Conservation (phyloP, 2,113 vertebrate species). For the Elgaria multicarinata region DNA sequence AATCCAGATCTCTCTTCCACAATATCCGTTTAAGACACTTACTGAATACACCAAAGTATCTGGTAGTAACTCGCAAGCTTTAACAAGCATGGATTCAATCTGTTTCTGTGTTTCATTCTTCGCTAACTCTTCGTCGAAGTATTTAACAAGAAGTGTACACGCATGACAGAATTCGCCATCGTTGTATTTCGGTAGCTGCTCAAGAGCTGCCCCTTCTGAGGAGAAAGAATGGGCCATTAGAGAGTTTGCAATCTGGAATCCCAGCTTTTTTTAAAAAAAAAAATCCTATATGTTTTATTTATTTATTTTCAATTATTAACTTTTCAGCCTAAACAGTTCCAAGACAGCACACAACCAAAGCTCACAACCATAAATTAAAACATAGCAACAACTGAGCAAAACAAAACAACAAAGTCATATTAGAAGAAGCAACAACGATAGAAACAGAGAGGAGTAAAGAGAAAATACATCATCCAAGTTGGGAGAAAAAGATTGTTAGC, state of each 20-base stretch:
- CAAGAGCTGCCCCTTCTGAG: conserved; percentile 22
- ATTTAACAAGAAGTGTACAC: conserved; percentile 86
- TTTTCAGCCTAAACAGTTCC: not conserved
- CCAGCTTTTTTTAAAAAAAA: not conserved
- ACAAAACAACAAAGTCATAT: not conserved
- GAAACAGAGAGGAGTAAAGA: not conserved
- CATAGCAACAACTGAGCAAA: not conserved
- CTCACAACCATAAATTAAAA: not conserved
- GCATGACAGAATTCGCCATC: conserved; percentile 83
- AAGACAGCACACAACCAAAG: not conserved
- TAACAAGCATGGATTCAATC: conserved; percentile 85
- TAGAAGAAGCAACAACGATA: not conserved
- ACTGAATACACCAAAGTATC: conserved; percentile 52
- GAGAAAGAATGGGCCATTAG: not conserved
- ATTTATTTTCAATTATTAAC: not conserved
- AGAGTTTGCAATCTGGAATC: rapidly evolving
- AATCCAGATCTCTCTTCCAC: too few species aligned
- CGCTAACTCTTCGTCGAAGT: conserved; percentile 85
- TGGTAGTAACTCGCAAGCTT: conserved; percentile 89
- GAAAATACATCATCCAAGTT: not conserved
- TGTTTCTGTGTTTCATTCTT: conserved; percentile 87
- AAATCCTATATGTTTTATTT: not conserved
- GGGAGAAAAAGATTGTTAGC: not conserved
- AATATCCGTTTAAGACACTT: not conserved
- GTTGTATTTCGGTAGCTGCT: conserved; percentile 51